A percentile compares a stretch with the other conserved stretches of the same genome.
Conservation (phyloP, 2,797 vertebrate genomes). For the Chrosomus eos region DNA sequence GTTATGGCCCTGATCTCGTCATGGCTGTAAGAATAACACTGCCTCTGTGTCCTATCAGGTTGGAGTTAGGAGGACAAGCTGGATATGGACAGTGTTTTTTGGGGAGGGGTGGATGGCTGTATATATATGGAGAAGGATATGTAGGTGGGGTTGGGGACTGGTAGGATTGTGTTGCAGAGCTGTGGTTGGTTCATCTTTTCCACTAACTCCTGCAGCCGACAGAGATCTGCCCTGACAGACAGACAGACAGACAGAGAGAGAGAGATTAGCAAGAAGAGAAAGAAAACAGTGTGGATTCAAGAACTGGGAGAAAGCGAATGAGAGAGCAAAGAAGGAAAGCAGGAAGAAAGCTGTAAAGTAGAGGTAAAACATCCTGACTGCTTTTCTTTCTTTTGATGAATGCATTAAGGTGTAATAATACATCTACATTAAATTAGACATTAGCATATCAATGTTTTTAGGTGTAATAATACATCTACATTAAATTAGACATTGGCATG, state of each 20-base stretch:
- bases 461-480: background rate
- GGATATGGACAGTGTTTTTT: constrained; percentile 74
- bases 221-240: constrained; percentile 62
- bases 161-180: constrained; percentile 60
- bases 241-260: constrained; percentile 59
- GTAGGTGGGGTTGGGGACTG: constrained; percentile 37
- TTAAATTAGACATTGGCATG: background rate
- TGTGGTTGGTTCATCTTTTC: constrained; percentile 53
- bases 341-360: constrained; percentile 18
- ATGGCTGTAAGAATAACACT: constrained; percentile 43
- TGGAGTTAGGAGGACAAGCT: constrained; percentile 46
- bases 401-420: constrained; percentile 8
- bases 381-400: constrained; percentile 27
- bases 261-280: constrained; percentile 57
- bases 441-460: too few relatives aligned
- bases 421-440: background rate
- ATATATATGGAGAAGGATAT: constrained; percentile 57
- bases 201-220: constrained; percentile 49
- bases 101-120: constrained; percentile 64
- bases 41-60: constrained; percentile 46
- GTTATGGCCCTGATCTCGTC: constrained; percentile 17
- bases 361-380: constrained; percentile 64
- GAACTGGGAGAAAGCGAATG: constrained; percentile 48
- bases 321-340: constrained; percentile 48
- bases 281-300: constrained; percentile 55